Base-by-base conservation (phyloP, 2,888 invertebrate genomes). In the Drosophila picticornis region DNA sequence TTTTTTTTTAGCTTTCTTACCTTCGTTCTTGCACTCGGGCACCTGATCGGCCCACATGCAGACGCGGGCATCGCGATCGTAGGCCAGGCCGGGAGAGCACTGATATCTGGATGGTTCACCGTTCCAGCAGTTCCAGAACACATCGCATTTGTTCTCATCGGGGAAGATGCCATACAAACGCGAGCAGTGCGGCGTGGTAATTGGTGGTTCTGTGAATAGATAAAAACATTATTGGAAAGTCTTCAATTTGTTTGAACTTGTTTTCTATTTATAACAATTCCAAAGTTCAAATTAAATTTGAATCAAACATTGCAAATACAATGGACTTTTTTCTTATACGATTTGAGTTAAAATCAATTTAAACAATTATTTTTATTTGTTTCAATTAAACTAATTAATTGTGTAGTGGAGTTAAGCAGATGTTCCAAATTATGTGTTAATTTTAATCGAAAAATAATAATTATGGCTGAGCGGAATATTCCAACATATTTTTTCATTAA, bases 41-140 rank as follows among this genome's bases (percentile, higher is more conserved):
- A 98, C 97, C 94, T 98, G 97, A 94, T 99, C 97, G 88, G 98
- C 97, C 99, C 99, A 97, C 97, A 98, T 98, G 94, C 98, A 98
- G 67, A 98, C 97, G 84, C 98, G 96, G 61, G 98, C 96, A 94
- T 98, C 97, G 84, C 98, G 95, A 94, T 99, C 97, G 94, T 98
- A 98, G 81, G 98, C 98, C 59, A 98, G 95, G 85, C 98, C 98
- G 88, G 98, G 98, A 84, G 98, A 97, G 94, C 98, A 98, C 94
- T 98, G 97, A 94, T 98, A 98, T 91, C 97, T 96, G 92, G 97
- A 97, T 7, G 98, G 96, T 93, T 98, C 98, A 61, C 98, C 98
- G 94, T 97, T 98, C 98, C 98, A 98, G 94, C 98, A 98, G 94
- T 98, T 98, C 97, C 98, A 98, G 96, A 98, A 98, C 22, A 97